These are phyloP conservation scores for Sula dactylatra DNA, from an alignment of 2,113 vertebrate genomes.

Conservation along the genomic window DNA sequence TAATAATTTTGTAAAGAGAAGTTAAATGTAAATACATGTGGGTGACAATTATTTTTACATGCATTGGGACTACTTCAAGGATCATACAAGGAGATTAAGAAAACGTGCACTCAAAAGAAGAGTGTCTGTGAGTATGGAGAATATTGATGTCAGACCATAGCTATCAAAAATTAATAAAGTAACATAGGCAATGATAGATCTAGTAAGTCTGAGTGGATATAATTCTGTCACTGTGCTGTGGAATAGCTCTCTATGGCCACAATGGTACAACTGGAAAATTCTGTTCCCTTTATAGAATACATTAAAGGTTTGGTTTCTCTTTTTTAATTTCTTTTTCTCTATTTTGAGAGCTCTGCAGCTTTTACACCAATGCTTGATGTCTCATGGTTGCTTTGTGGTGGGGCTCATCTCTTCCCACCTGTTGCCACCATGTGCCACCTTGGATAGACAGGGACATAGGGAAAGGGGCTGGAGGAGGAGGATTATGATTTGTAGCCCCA, in stretches of 20 bases:
- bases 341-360: not conserved
- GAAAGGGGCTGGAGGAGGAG: not conserved
- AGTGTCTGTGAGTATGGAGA: not conserved
- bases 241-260: not conserved
- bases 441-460: not conserved
- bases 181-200: not conserved
- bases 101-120: not conserved
- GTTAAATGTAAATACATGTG: not conserved
- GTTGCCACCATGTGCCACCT: not conserved
- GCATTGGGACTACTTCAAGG: not conserved
- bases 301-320: not conserved
- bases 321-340: not conserved
- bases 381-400: not conserved
- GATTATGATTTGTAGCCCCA: not conserved
- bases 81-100: not conserved
- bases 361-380: accelerated
- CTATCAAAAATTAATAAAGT: not conserved
- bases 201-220: not conserved
- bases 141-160: not conserved
- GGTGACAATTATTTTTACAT: not conserved
- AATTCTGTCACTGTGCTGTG: not conserved
- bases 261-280: not conserved
- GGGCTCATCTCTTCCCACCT: not conserved
- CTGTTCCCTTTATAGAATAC: not conserved
- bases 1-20: not conserved